Base-by-base conservation (phyloP, 1,140 invertebrate genomes). In the Drosophila ogumai region DNA sequence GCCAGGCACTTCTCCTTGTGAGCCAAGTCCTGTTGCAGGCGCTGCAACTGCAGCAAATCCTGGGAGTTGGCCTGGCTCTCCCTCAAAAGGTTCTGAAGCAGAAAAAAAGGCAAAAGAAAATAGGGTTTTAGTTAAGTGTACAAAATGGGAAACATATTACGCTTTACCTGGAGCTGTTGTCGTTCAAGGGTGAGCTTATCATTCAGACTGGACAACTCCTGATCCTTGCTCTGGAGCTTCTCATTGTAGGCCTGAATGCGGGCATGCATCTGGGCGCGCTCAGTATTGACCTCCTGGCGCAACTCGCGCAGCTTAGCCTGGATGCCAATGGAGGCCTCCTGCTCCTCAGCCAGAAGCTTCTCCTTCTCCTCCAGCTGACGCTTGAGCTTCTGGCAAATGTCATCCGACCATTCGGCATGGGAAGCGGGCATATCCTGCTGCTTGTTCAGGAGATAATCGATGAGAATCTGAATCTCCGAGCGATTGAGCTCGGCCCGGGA, bases 281-380 rank as follows among this genome's bases (percentile, higher is more conserved):
- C 96, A 0, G 93, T 85, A 61, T 94, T 95, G n/a, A 96, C 93
- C 79, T 96, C 96, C 50, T 94, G 94, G 73, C 96, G 94, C 4
- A 98, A 84, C 81, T 98, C 97, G 75, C 96, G 96, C 15, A 98
- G 90, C 91, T 96, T 97, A 41, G 94, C 95, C 75, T 97, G 96
- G 9, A 96, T 94, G 12, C 95, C 95, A 57, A 94, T 93, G 6
- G 95, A 94, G 0, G 95, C 94, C 87, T 96, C 95, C 66, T 96
- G 94, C 76, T 97, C 96, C 67, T 96, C 96, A 8, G 93, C 90
- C 2, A 97, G 91, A 7, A 94, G 94, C 77, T 96, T 96, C 77
- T 97, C 96, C 79, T 96, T 96, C 65, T 97, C 96, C 9, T 96
- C 95, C 4, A 98, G 93, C 91, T 98, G 97, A 75, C 97, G 97